phyloP scores from a whole-genome alignment of 2,797 vertebrate species.

The Sebastolobus altivelis region DNA sequence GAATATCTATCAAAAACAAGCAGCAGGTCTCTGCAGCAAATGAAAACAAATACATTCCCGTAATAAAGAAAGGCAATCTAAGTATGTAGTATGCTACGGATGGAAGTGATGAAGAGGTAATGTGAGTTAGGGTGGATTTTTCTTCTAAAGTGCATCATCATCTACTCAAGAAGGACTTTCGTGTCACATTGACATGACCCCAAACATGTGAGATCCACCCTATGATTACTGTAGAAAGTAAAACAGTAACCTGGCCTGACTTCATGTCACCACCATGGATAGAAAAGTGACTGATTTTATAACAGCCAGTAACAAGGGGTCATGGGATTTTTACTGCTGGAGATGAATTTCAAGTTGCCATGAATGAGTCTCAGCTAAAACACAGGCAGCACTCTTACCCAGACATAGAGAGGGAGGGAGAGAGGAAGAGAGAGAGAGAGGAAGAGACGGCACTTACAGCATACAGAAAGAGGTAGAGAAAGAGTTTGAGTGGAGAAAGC shows the following conservation, averaged over 20 bases:
- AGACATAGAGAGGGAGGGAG: constrained; percentile 66
- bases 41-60: background rate
- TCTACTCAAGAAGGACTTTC: background rate
- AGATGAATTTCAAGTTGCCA: constrained; percentile 75
- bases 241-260: constrained; percentile 27
- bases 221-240: background rate
- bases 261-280: constrained; percentile 19
- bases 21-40: background rate
- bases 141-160: constrained; percentile 1
- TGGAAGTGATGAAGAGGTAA: background rate
- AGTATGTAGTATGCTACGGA: too few species aligned
- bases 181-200: background rate
- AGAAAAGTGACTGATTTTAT: constrained; percentile 38
- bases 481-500: constrained; percentile 76
- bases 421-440: constrained; percentile 61
- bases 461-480: constrained; percentile 83
- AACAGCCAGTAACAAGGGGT: constrained; percentile 54
- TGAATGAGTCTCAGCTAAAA: constrained; percentile 74
- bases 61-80: background rate
- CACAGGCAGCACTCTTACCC: constrained; percentile 77
- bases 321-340: constrained; percentile 73
- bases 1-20: background rate
- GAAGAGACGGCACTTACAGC: constrained; percentile 74
- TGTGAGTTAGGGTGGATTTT: background rate
- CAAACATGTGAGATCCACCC: background rate